phyloP scores from a whole-genome alignment of 2,888 invertebrate species.

The Heliconius erato region DNA sequence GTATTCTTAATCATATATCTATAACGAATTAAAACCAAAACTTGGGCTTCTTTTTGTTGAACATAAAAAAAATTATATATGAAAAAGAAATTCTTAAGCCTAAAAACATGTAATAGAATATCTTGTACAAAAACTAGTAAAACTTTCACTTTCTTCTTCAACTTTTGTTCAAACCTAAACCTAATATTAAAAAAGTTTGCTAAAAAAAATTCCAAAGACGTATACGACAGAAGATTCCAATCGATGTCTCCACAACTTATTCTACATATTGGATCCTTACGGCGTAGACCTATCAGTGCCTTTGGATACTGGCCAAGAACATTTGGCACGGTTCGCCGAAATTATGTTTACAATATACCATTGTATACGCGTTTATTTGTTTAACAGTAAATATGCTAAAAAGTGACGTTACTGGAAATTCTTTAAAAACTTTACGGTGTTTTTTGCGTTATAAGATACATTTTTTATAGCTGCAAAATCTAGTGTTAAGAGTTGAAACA shows the following conservation, averaged over 20 bases:
- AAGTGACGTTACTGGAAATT: conserved; percentile 24
- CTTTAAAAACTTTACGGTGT: background rate
- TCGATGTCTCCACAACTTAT: conserved; percentile 33
- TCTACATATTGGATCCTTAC: conserved; percentile 44
- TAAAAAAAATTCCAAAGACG: background rate
- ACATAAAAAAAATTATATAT: too few species aligned
- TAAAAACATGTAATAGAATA: background rate
- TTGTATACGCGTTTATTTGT: conserved; percentile 42
- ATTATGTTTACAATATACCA: conserved; percentile 69
- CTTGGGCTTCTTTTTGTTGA: too few species aligned
- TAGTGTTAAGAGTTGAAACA: too few species aligned
- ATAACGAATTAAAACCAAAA: too few species aligned
- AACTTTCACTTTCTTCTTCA: background rate
- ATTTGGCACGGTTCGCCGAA: conserved; percentile 72
- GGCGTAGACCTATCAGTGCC: conserved; percentile 45
- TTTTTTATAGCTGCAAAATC: too few species aligned
- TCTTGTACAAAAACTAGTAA: background rate
- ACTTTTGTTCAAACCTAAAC: background rate
- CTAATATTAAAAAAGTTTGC: conserved; percentile 8
- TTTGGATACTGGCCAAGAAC: conserved; percentile 69
- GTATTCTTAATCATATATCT: too few species aligned
- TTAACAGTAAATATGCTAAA: conserved; percentile 44
- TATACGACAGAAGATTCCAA: conserved; percentile 20
- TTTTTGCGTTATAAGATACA: background rate
- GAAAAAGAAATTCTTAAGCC: too few species aligned